A percentile compares a stretch with the other conserved stretches of the same genome.
Evolutionary conservation across 1,140 invertebrate genomes (phyloP).

Genomic region (Drosophila parvula): DNA sequence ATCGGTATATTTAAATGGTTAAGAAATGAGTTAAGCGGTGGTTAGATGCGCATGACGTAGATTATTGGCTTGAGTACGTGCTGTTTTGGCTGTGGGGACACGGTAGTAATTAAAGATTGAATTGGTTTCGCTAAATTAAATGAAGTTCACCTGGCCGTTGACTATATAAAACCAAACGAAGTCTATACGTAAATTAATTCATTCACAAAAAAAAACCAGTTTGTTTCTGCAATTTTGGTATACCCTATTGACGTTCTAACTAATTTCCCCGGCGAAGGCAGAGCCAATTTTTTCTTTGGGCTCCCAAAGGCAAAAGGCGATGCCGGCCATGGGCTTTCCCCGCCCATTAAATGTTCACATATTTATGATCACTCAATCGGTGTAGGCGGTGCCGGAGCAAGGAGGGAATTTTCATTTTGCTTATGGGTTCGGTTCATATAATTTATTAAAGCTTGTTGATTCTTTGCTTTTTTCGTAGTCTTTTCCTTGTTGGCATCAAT

Average conservation of each 20-base stretch:
- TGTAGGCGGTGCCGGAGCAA: slow-evolving; percentile 2
- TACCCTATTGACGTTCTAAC: background rate
- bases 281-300: slow-evolving; percentile 51
- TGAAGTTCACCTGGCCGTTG: background rate
- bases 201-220: background rate
- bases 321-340: slow-evolving; percentile 9
- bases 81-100: background rate
- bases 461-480: slow-evolving; percentile 10
- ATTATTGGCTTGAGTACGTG: slow-evolving; percentile 14
- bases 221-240: background rate
- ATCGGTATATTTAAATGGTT: slow-evolving; percentile 79
- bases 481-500: slow-evolving; percentile 46
- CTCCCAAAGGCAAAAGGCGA: slow-evolving; percentile 16
- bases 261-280: slow-evolving; percentile 16
- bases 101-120: background rate
- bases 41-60: slow-evolving; percentile 19
- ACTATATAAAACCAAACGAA: background rate
- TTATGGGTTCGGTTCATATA: slow-evolving; percentile 55
- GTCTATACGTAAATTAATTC: background rate
- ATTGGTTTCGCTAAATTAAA: background rate
- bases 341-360: slow-evolving; percentile 50
- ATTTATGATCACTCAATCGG: slow-evolving; percentile 77
- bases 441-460: slow-evolving; percentile 54
- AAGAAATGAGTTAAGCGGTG: slow-evolving; percentile 65
- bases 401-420: slow-evolving; percentile 44